Percentiles rank a stretch among this genome's conserved stretches.
Evolutionary conservation across 2,113 vertebrate species (phyloP).

Genomic region (Odocoileus virginianus): DNA sequence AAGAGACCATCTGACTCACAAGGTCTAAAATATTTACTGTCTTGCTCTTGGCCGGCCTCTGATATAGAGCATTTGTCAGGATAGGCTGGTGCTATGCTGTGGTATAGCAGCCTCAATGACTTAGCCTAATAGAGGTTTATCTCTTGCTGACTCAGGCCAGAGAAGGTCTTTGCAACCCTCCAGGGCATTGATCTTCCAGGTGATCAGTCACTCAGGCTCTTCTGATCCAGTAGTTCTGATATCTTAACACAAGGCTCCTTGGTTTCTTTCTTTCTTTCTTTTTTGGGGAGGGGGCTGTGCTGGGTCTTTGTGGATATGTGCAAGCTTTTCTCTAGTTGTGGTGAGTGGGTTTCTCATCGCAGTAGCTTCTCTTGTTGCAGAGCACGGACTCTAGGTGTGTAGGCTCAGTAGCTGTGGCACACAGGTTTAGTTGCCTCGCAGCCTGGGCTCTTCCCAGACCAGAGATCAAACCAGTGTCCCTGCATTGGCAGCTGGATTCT

Average conservation of each 20-base stretch:
- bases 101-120: background rate
- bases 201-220: background rate
- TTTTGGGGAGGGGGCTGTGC: background rate
- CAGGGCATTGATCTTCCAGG: background rate
- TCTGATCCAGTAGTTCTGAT: background rate
- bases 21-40: background rate
- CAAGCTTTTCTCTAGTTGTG: background rate
- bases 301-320: background rate
- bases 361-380: background rate
- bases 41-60: background rate
- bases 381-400: fast-evolving
- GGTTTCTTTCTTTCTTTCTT: background rate
- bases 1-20: background rate
- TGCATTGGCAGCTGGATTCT: background rate
- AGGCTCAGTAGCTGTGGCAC: background rate
- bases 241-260: background rate
- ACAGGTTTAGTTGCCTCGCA: background rate
- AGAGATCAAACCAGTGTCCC: background rate
- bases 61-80: background rate
- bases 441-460: background rate
- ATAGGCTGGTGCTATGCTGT: background rate
- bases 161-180: background rate
- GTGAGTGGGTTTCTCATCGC: background rate
- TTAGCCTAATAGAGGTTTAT: background rate
- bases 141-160: background rate